Base-by-base conservation (phyloP, 2,888 invertebrate species). In the Mythimna ferrago region DNA sequence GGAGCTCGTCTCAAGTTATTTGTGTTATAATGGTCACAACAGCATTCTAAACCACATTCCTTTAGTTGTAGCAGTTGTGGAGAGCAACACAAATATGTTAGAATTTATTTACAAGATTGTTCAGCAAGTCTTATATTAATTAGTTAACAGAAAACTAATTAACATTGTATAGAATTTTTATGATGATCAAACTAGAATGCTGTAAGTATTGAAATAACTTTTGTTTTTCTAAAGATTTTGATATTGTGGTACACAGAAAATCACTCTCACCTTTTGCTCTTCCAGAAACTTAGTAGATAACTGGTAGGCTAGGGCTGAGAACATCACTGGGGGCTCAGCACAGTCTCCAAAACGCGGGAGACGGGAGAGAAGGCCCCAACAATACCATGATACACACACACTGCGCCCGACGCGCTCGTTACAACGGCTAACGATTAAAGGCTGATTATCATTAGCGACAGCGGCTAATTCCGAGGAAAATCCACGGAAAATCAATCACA, bases 271-370 rank as follows among this genome's bases (percentile, higher is more conserved):
- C 93, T 95, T 95, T 77, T 94, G 91, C 86, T 96, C 94, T 82
- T 95, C 95, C 63, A 94, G 84, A 87, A 96, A 96, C 82, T 92
- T 94, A 56, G 93, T 93, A 72, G 96, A 96, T 77, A 96, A 90
- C 86, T 95, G 92, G 84, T 96, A 95, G 21, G 96, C 94, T 81
- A 96, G 85, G 19, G 92, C 93, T 54, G 95, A 94, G 90, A 96
- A 94, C 96, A 96, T 96, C 85, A 91, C 93, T 91, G 73, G 79
- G 77, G 84, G 72, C 84, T 89, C 88, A 86, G 81, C 87, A 87
- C 86, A 74, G 82, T 87, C 93, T 93, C 92, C 91, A 78, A 82
- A 19, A 60, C 60, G 66, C 86, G 89, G 92, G 92, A 91, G 91
- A 89, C 87, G 78, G 73, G 78, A 80, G 88, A 89, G 86, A 71